Evolutionary conservation across 2,797 vertebrate species (phyloP), one percentile per base, ranked within the genome.

Genomic region (Ispidina picta): DNA sequence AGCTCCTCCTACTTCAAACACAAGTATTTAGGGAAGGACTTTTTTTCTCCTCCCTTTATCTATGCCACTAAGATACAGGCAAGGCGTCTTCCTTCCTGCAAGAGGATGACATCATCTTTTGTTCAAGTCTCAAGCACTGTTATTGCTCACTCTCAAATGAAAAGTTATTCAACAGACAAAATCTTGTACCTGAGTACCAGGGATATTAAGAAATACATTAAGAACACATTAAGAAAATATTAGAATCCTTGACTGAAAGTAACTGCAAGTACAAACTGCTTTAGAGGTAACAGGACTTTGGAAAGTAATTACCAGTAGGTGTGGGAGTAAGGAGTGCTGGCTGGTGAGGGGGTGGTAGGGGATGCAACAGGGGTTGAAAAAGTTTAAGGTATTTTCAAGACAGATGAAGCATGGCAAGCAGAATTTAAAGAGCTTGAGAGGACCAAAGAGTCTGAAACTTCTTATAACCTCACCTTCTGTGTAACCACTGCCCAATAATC

Each of bases 1-100:
- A 77, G 65, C 83, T 89, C 89, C 79, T 89, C 81, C 89, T 83
- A 37, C 81, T 94, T 86, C 70, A 91, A 92, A 80, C 83, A 86
- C 78, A 91, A 48, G 59, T 87, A 89, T 69, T 83, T 73, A 72
- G 52, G 43, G 74, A 91, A 87, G 72, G 69, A 65, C 54, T 88
- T 76, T 39, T 55, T 77, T 35, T 26, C 33, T 64, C 35, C 29
- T 79, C 26, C 21, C 25, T 35, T 91, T 91, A 92, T 93, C 91
- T 93, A 10, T 70, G 41, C 55, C 56, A 46, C 59, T 82, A 62
- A 92, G 89, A 81, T 10, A 54, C 43, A 88, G 69, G 31, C 88
- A 79, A 82, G 71, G 72, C 51, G 88, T 85, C 89, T 91, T 94
- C 88, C 89, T 94, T 94, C 91, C 94, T 88, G 83, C 4, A 1